A percentile compares a stretch with the other conserved stretches of the same genome.
phyloP scores from a whole-genome alignment of 1,140 invertebrate genomes.

The Heliconius melpomene region DNA sequence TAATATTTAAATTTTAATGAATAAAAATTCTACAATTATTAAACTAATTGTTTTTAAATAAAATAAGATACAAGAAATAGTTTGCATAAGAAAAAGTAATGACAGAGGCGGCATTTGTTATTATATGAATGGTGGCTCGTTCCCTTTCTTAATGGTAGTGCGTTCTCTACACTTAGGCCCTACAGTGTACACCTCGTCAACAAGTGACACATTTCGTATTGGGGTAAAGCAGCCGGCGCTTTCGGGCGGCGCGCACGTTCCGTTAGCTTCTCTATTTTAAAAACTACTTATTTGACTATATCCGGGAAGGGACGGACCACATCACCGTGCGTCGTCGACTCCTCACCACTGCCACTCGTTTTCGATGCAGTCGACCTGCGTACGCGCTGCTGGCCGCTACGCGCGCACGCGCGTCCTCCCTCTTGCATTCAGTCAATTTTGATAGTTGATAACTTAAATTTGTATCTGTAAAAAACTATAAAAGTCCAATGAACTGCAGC shows the following conservation, averaged over 20 bases:
- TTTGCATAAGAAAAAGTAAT: not conserved
- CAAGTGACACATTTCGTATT: constrained; percentile 76
- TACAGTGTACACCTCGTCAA: constrained; percentile 24
- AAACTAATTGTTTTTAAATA: not conserved
- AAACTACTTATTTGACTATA: constrained; percentile 74
- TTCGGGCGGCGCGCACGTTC: constrained; percentile 75
- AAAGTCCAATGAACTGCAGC: constrained; percentile 55
- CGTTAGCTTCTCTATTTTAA: constrained; percentile 79
- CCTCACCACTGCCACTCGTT: constrained; percentile 63
- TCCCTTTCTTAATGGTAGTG: constrained; percentile 21
- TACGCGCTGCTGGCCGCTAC: constrained; percentile 70
- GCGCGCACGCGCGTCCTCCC: constrained; percentile 68
- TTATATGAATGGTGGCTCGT: not conserved
- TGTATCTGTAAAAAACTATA: constrained; percentile 40
- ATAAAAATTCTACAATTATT: not conserved
- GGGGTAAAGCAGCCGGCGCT: constrained; percentile 74
- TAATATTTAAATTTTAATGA: not conserved
- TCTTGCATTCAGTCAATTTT: constrained; percentile 65
- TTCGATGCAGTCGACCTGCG: constrained; percentile 77
- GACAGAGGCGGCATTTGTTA: not conserved
- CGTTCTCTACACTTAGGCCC: constrained; percentile 22
- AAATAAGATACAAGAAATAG: not conserved
- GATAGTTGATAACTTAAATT: constrained; percentile 59
- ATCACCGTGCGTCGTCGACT: constrained; percentile 58
- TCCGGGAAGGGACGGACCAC: constrained; percentile 76